Base-by-base conservation (phyloP, 2,888 invertebrate genomes). In the Mythimna ferrago region DNA sequence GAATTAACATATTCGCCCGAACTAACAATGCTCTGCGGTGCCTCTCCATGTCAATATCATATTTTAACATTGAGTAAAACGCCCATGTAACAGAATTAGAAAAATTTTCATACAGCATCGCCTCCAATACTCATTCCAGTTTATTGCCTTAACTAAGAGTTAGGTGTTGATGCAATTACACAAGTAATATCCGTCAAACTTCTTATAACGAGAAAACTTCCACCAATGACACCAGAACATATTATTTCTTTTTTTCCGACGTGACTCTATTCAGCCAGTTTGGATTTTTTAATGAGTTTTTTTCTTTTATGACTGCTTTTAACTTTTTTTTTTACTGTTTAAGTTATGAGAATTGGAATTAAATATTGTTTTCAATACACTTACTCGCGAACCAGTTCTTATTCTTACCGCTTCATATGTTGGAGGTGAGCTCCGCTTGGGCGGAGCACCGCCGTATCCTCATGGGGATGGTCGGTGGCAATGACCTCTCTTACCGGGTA, bases 181-280 rank as follows among this genome's bases (percentile, higher is more conserved):
- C 69, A 83, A 85, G 76, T 87, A 81, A 81, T 79, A 78, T 84
- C 57, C 84, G 84, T 83, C 89, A 83, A 89, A 89, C 86, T 90
- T 88, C 76, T 32, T 82, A 79, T 90, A 90, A 91, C 87, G 90
- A 91, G 90, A 87, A 89, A 91, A 91, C 87, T 91, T 91, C 66
- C 63, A 26, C 76, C 73, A 80, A 68, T 83, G 80, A 84, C 76
- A 80, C 82, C 82, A 65, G 79, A 71, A 83, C 75, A 85, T 83
- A 82, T 87, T 86, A 73, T 76, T 82, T 77, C 81, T 86, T 82
- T 82, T 83, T 84, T 83, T 78, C 83, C 16, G 16, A 80, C 82
- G 78, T 81, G 77, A 77, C 73, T 71, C 65, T 71, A 66, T 81
- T 81, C 58, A 63, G 73, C 68, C 76, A 72, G 75, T 76, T 78